phyloP scores from a whole-genome alignment of 1,140 invertebrate species.

The Polypedilum vanderplanki region DNA sequence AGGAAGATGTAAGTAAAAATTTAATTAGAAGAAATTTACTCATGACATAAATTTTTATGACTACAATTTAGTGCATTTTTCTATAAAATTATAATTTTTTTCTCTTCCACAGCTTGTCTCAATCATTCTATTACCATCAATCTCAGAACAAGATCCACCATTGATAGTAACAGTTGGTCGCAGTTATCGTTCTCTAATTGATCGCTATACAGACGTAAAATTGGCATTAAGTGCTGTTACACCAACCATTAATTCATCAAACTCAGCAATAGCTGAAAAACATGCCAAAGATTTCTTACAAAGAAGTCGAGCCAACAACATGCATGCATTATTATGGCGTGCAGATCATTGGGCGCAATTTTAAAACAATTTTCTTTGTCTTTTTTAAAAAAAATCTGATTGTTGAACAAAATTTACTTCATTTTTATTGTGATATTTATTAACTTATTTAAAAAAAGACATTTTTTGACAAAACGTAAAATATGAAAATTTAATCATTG shows the following conservation, averaged over 20 bases:
- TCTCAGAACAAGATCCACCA: conserved; percentile 45
- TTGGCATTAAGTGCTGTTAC: conserved; percentile 31
- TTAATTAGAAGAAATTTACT: too few relatives aligned
- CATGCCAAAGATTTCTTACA: conserved; percentile 31
- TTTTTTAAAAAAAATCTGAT: too few relatives aligned
- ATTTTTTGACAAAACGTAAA: too few relatives aligned
- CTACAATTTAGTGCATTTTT: too few relatives aligned
- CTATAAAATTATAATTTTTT: conserved; percentile 36
- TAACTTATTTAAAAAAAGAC: too few relatives aligned
- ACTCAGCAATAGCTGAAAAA: conserved; percentile 34
- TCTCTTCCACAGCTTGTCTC: conserved; percentile 42
- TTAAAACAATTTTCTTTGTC: conserved; percentile 5
- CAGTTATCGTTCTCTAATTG: conserved; percentile 73
- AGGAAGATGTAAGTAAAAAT: conserved; percentile 62
- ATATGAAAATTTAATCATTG: too few relatives aligned
- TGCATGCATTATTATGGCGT: conserved; percentile 63
- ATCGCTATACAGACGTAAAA: conserved; percentile 56
- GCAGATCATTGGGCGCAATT: conserved; percentile 60
- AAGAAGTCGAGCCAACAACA: conserved; percentile 49
- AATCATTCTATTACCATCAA: conserved; percentile 41
- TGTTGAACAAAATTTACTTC: too few relatives aligned
- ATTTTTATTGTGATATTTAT: too few relatives aligned
- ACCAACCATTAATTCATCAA: conserved; percentile 37
- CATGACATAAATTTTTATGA: too few relatives aligned
- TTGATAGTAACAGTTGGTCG: conserved; percentile 71